Evolutionary conservation across 2,797 vertebrate species (phyloP).

Genomic region (Oreochromis grahami): DNA sequence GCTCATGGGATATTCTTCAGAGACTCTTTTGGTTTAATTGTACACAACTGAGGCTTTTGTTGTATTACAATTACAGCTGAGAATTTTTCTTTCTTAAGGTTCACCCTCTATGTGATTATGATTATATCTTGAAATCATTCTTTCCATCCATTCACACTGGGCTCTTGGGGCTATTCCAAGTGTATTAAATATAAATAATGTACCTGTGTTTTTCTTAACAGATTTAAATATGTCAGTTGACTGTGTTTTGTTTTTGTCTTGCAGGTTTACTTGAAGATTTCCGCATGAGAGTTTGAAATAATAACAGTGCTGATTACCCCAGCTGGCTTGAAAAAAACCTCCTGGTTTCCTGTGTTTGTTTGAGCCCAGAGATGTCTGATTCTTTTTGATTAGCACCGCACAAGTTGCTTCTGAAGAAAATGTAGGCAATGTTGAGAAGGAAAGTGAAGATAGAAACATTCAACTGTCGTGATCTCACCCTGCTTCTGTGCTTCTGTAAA

Average conservation of each 20-base stretch:
- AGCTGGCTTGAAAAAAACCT: slow-evolving; percentile 5
- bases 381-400: slow-evolving; percentile 8
- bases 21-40: background rate
- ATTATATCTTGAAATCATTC: background rate
- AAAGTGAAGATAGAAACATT: slow-evolving; percentile 28
- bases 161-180: background rate
- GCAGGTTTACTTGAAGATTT: slow-evolving; percentile 73
- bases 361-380: slow-evolving; percentile 6
- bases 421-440: slow-evolving; percentile 48
- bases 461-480: background rate
- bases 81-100: background rate
- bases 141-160: background rate
- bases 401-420: slow-evolving; percentile 18
- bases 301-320: slow-evolving; percentile 7
- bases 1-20: background rate
- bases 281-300: slow-evolving; percentile 24
- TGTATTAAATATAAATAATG: background rate
- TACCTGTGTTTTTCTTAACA: background rate
- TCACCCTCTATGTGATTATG: rapidly evolving
- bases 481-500: slow-evolving; percentile 9
- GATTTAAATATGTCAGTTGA: background rate
- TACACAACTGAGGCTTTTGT: slow-evolving; percentile 3
- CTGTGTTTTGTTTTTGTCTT: slow-evolving; percentile 53
- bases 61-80: slow-evolving; percentile 2
- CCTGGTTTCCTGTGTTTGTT: slow-evolving; percentile 4